Evolutionary conservation across 1,140 invertebrate species (phyloP).

Genomic region (Brachionus plicatilis): DNA sequence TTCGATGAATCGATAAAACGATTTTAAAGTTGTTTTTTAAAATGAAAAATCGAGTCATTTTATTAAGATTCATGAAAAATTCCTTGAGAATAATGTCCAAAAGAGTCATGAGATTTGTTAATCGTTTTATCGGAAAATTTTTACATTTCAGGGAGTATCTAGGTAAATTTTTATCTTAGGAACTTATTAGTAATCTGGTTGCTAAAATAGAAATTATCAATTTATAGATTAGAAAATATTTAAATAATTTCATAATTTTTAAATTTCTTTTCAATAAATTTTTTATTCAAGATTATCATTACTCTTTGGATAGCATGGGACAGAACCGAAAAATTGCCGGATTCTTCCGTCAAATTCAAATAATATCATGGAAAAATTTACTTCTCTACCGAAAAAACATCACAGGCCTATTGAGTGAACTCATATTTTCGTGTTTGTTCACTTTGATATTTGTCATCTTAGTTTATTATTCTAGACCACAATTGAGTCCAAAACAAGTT

Average conservation of each 20-base stretch:
- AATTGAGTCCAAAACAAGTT: not conserved
- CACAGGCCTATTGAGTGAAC: not conserved
- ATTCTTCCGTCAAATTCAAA: constrained; percentile 33
- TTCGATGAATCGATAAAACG: not conserved
- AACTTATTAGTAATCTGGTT: not conserved
- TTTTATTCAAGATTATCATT: not conserved
- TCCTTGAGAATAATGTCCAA: not conserved
- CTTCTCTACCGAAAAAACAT: not conserved
- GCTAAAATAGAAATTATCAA: constrained; percentile 9
- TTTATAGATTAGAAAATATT: not conserved
- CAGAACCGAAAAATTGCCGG: not conserved
- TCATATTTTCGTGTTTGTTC: constrained; percentile 17
- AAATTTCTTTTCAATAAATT: not conserved
- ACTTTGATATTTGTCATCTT: not conserved
- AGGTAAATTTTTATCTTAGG: not conserved
- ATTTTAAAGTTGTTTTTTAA: not conserved
- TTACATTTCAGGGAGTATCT: not conserved
- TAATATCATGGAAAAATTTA: constrained; percentile 39
- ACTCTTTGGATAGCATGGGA: not conserved
- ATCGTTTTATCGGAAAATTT: not conserved
- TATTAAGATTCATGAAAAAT: not conserved
- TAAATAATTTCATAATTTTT: not conserved
- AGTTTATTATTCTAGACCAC: constrained; percentile 2
- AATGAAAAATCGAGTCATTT: not conserved
- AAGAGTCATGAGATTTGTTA: not conserved